Evolutionary conservation across 1,140 invertebrate species (phyloP), one percentile per base, ranked within the genome.

Genomic region (honey bee (Apis mellifera)): DNA sequence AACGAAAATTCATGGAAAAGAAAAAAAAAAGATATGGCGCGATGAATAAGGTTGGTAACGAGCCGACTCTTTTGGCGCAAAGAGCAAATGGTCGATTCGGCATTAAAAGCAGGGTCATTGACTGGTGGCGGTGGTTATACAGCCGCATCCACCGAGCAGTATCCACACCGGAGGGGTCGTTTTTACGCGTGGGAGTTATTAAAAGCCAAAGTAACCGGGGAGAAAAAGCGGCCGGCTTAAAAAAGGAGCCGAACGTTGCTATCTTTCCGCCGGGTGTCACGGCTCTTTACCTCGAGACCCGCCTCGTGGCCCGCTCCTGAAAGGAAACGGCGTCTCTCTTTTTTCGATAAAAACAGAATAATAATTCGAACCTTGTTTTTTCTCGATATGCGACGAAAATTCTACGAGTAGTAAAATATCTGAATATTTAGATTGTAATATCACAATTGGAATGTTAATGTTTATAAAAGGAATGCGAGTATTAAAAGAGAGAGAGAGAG

Each of bases 131-230:
- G 81, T 87, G 78, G 87, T 86, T 86, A 88, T 74, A 89, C 82
- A 84, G 76, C 84, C 71, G 65, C n/a, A 81, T 89, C 76, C 87
- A 83, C 81, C 50, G 26, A 54, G 75, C 32, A n/a, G 59, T 19
- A 75, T 68, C 57, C 73, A 69, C 23, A 71, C 32, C 57, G 75
- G 73, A 84, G 83, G 80, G 78, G 73, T 26, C 79, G 83, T 66
- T 82, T 82, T 88, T 74, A 86, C 83, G 86, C 87, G 88, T 89
- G 90, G 90, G 86, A 88, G 89, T 90, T 90, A 90, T 90, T 89
- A 90, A 90, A 90, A 90, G 90, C 90, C 86, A 78, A 89, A 89
- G 84, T 72, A 75, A 83, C 71, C 81, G 79, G 84, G 59, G 62
- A 77, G 83, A 89, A 87, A 89, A 89, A 84, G 78, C 80, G 57